Conservation (phyloP, 1,140 invertebrate species). For the Trypoxylus dichotomus region DNA sequence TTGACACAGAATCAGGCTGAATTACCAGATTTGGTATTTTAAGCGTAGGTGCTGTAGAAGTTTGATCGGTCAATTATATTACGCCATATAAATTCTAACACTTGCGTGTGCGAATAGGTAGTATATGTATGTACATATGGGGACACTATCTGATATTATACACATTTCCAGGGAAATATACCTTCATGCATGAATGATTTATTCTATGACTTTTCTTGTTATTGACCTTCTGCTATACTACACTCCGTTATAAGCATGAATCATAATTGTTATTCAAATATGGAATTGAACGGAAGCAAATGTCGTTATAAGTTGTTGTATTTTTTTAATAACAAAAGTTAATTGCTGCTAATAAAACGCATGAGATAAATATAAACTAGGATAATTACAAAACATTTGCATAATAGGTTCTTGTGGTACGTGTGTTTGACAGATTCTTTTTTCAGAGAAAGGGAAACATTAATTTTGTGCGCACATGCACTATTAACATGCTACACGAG, state of each 20-base stretch:
- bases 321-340: slow-evolving; percentile 26
- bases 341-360: slow-evolving; percentile 21
- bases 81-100: no score
- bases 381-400: slow-evolving; percentile 14
- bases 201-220: slow-evolving; percentile 12
- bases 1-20: no score
- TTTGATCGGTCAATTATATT: no score
- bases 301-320: slow-evolving; percentile 16
- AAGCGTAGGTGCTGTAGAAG: no score
- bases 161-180: neutral
- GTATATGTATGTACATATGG: neutral
- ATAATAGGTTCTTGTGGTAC: slow-evolving; percentile 22
- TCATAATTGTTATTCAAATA: slow-evolving; percentile 24
- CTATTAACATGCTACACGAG: neutral
- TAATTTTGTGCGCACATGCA: slow-evolving; percentile 16
- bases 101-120: no score
- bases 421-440: slow-evolving; percentile 18
- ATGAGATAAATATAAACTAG: slow-evolving; percentile 17
- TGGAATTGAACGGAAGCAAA: slow-evolving; percentile 25
- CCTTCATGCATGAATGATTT: neutral
- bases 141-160: neutral
- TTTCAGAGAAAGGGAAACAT: slow-evolving; percentile 9
- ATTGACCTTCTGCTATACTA: slow-evolving; percentile 10
- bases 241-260: slow-evolving; percentile 12
- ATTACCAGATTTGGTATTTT: no score